These are phyloP conservation scores for Choloepus hoffmanni DNA, from an alignment of 2,113 vertebrate genomes.

Conservation along the genomic window DNA sequence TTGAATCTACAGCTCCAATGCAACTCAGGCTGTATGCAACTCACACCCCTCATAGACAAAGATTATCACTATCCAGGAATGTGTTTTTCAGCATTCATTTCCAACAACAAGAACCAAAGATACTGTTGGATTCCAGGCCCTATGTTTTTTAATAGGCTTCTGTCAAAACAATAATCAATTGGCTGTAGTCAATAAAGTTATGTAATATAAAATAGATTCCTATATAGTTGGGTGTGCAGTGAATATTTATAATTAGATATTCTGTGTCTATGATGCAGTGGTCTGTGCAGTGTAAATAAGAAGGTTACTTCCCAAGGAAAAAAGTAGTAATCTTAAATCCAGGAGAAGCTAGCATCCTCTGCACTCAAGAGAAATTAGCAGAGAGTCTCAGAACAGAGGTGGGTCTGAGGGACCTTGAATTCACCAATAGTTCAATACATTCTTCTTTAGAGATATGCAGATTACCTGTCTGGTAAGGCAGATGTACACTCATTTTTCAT, in stretches of 20 bases:
- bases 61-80: not conserved
- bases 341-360: not conserved
- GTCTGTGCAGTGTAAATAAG: not conserved
- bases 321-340: not conserved
- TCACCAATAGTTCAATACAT: not conserved
- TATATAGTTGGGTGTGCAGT: not conserved
- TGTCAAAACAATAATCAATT: not conserved
- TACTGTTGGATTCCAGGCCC: not conserved
- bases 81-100: conserved; percentile 34
- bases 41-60: not conserved
- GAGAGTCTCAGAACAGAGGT: conserved; percentile 17
- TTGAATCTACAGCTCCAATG: not conserved
- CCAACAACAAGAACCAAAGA: conserved; percentile 10
- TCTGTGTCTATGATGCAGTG: not conserved
- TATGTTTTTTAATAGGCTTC: not conserved
- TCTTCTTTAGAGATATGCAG: not conserved
- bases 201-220: not conserved
- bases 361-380: not conserved
- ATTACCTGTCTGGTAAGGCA: not conserved
- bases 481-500: conserved; percentile 37
- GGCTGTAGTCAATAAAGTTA: not conserved
- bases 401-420: not conserved
- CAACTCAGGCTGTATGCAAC: not conserved
- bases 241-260: not conserved
- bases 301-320: not conserved